Evolutionary conservation across 1,140 invertebrate species (phyloP).

Genomic region (Dinoponera quadriceps): DNA sequence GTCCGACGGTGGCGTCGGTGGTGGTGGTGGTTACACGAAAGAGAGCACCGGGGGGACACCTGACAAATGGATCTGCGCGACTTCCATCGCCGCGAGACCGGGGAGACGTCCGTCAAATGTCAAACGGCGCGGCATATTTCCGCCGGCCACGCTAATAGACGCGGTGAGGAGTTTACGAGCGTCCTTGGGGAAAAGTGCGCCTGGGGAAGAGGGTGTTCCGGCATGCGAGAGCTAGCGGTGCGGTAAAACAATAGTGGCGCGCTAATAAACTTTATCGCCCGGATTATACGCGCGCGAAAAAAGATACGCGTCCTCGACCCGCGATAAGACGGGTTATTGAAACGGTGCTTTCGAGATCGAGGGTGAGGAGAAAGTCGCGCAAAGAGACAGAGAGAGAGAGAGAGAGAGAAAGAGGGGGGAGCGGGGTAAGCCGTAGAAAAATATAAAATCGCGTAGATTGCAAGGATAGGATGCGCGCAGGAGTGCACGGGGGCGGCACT

Average conservation of each 20-base stretch:
- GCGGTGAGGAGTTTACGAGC: constrained; percentile 19
- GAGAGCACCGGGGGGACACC: no score
- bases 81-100: not conserved
- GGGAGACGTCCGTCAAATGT: constrained; percentile 19
- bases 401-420: not conserved
- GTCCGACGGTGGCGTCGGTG: no score
- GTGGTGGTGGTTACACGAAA: no score
- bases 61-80: constrained; percentile 3
- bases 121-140: constrained; percentile 16
- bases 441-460: constrained; percentile 71
- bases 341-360: not conserved
- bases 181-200: not conserved
- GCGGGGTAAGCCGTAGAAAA: constrained; percentile 65
- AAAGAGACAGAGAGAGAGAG: not conserved
- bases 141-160: not conserved
- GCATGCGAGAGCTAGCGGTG: constrained; percentile 3
- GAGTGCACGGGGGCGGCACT: not conserved
- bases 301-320: not conserved
- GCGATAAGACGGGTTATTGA: not conserved
- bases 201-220: not conserved
- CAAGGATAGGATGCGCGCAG: constrained; percentile 30
- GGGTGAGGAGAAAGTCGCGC: no score
- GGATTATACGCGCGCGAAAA: not conserved
- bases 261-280: constrained; percentile 20
- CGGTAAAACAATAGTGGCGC: not conserved